Base-by-base conservation (phyloP, 2,797 vertebrate species). In the Poeciliopsis gracilis region DNA sequence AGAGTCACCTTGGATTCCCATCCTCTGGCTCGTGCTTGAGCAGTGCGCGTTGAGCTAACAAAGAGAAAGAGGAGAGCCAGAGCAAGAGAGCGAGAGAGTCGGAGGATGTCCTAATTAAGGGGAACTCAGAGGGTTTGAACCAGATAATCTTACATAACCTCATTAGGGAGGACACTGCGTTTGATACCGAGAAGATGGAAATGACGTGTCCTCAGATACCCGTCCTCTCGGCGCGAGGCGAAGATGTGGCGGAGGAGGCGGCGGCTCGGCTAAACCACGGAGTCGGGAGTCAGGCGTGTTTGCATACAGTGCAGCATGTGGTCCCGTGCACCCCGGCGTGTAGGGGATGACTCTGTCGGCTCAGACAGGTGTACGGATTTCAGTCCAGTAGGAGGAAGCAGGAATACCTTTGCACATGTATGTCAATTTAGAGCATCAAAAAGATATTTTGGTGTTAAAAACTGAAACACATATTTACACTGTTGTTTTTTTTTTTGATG, bases 141-240 rank as follows among this genome's bases (percentile, higher is more conserved):
- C 93, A 95, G 95, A 96, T 95, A 94, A 94, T 94, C 93, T 94
- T 95, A 95, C 91, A 91, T 95, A 96, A 95, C 94, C 93, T 95
- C 87, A 93, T 94, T 96, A 94, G 92, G 91, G 93, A 93, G 93
- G 92, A 93, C 90, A 88, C 90, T 81, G 90, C 90, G 83, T 93
- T 92, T 95, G 93, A 94, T 93, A 94, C 87, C 82, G 92, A 91
- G 92, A 93, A 90, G 90, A 94, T 92, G 87, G 90, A 88, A 93
- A 87, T 79, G 90, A 92, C 91, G 77, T 91, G 87, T 90, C 92
- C 92, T 93, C 80, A 87, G 89, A 88, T 90, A 92, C 80, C 66
- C 79, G 63, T 91, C 81, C 93, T 86, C 81, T 30, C 28, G 89
- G 83, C 83, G 36, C 69, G 76, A 82, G 81, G 78, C 4, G 28